These are phyloP conservation scores for Isaurus tuberculatus DNA, from an alignment of 92 coral and sea anemone genomes.

Conservation along the genomic window DNA sequence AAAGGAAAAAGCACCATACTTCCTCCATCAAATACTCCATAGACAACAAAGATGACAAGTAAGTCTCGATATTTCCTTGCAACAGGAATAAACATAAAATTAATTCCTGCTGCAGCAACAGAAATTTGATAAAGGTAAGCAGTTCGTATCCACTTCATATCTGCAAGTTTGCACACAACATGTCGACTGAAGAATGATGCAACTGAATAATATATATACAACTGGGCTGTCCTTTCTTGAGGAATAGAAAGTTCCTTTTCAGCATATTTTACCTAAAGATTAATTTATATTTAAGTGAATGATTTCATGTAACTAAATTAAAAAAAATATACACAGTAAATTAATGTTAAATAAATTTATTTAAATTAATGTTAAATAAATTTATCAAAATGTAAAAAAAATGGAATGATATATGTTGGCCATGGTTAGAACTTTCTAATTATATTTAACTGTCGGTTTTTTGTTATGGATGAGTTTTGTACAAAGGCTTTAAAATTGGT, in stretches of 20 bases:
- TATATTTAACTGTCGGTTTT: no score
- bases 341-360: no score
- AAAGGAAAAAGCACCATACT: conserved; percentile 35
- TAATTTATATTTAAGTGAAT: background rate
- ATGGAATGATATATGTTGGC: no score
- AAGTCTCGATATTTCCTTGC: conserved; percentile 27
- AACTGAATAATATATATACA: conserved; percentile 35
- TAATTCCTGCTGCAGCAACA: conserved; percentile 40
- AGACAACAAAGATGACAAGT: conserved; percentile 22
- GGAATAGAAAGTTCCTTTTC: conserved; percentile 29
- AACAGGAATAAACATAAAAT: conserved; percentile 28
- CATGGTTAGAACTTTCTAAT: no score
- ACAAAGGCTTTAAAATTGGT: no score
- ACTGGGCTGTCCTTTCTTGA: conserved; percentile 25
- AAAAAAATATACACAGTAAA: no score
- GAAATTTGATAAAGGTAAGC: conserved; percentile 32
- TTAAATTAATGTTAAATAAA: no score
- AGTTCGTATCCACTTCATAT: conserved; percentile 10
- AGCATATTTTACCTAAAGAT: conserved; percentile 21
- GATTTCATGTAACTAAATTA: no score
- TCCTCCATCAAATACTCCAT: conserved; percentile 43
- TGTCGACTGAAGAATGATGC: conserved; percentile 37
- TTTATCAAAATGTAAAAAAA: no score
- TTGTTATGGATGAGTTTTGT: no score
- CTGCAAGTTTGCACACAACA: conserved; percentile 39